Base-by-base conservation (phyloP, 1,140 invertebrate genomes). In the Pachyrhynchus sulphureomaculatus region DNA sequence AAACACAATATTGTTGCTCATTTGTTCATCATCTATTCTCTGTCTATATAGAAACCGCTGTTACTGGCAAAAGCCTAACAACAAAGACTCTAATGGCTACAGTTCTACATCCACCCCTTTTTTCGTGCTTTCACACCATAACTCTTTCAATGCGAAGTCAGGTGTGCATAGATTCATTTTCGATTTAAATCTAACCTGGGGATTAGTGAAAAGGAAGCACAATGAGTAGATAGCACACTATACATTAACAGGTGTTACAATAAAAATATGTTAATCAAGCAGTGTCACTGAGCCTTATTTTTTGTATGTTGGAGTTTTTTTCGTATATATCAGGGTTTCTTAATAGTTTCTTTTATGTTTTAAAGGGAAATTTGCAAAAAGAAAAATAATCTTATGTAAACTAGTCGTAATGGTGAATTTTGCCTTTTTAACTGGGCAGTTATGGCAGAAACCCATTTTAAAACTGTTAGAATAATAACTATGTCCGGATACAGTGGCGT, bases 131-230 rank as follows among this genome's bases (percentile, higher is more conserved):
- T 44, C 32, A 36, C 32, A 36, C 32, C 9, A 26, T 13, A 36
- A 23, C 18, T 47, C 13, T 18, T 33, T 36, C 24, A 48, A 21
- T 44, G 33, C 15, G 47, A 58, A 48, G 34, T 59, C 57, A 59
- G 57, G 57, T 59, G 57, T 59, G 57, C 47, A 49, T 59, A 32
- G 57, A 51, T 59, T 49, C 51, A 51, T 59, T 33, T 51, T 59
- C 29, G 29, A 17, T 52, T 59, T 29, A 51, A 51, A 52, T 33
- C 48, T 20, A 32, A 51, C 45, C 47, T 33, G 45, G 47, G 47
- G 45, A 59, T 59, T 59, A 59, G 47, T 39, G 47, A 39, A 59
- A 42, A 51, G 45, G 36, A 51, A 59, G 51, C 53, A 56, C 36
- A 42, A 41, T 45, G 45, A 45, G 53, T 59, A 59, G 29, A 47